Evolutionary conservation across 2,888 invertebrate species (phyloP), one percentile per base, ranked within the genome.

Genomic region (Callimorpha dominula): DNA sequence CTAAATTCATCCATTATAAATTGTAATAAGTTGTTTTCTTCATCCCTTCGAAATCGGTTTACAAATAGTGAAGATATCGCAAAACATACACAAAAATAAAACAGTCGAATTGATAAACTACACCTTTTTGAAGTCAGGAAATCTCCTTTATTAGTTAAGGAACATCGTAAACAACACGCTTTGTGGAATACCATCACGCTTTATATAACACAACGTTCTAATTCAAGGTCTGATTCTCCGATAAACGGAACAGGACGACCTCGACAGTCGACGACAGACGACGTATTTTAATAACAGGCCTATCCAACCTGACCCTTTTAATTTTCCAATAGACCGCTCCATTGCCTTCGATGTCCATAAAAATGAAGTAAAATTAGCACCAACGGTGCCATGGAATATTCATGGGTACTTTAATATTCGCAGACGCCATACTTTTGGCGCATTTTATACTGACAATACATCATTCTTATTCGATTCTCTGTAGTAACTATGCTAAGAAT

Each of bases 381-480:
- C 80, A 79, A 71, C 9, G 76, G 74, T 74, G 71, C 79, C 83
- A 80, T 87, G 76, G 82, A 82, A 87, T 88, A 87, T 86, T 87
- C 75, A 80, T 76, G 73, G 82, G 81, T 84, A 86, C 88, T 90
- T 86, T 84, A 88, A 88, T 86, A 88, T 86, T 87, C 82, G 81
- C 84, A 86, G 82, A 40, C 78, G 80, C 89, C 87, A 89, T 91
- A 89, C 82, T 88, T 93, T 92, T 92, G 91, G 92, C 93, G 91
- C 89, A 87, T 90, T 88, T 87, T 85, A 86, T 85, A 88, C 88
- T 89, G 85, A 92, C 91, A 92, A 92, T 92, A 87, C 88, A 82
- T 91, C 87, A 92, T 95, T 93, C 88, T 87, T 88, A 93, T 94
- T 92, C 91, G 86, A 84, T 82, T 86, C 88, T 85, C 87, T 87